phyloP scores from a whole-genome alignment of 1,140 invertebrate genomes.

The Lysiphlebus fabarum region DNA sequence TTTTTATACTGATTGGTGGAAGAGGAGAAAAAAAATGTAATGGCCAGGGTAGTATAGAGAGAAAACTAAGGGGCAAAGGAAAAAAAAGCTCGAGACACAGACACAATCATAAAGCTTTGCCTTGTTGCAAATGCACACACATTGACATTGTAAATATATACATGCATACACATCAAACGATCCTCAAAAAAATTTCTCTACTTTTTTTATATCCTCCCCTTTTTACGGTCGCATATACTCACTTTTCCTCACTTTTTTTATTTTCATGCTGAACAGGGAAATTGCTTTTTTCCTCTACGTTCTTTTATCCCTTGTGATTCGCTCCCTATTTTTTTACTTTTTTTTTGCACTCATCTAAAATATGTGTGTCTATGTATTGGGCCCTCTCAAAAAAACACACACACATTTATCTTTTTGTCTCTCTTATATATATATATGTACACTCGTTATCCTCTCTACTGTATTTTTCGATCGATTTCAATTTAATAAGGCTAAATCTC shows the following conservation, averaged over 20 bases:
- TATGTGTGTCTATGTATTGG: neutral
- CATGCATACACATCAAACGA: conserved; percentile 19
- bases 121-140: neutral
- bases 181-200: conserved; percentile 26
- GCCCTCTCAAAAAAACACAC: neutral
- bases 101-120: conserved; percentile 6
- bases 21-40: conserved; percentile 9
- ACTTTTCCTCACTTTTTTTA: neutral
- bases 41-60: conserved; percentile 2
- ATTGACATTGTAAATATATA: neutral
- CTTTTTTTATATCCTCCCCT: conserved; percentile 17
- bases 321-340: conserved; percentile 7
- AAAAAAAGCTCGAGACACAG: conserved; percentile 21
- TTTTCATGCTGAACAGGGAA: conserved; percentile 23
- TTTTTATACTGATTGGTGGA: neutral
- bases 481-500: conserved; percentile 21
- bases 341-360: neutral
- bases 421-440: too few species aligned
- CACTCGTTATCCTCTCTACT: conserved; percentile 18
- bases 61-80: conserved; percentile 16
- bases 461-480: conserved; percentile 27
- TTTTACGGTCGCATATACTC: conserved; percentile 6
- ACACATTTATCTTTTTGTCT: neutral
- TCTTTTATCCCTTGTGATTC: conserved; percentile 1
- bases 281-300: conserved; percentile 29